Evolutionary conservation across 37 sponge, comb jelly and placozoan species (phyloP), one percentile per base, ranked within the genome.

Genomic region (Lycopodina hypogea): DNA sequence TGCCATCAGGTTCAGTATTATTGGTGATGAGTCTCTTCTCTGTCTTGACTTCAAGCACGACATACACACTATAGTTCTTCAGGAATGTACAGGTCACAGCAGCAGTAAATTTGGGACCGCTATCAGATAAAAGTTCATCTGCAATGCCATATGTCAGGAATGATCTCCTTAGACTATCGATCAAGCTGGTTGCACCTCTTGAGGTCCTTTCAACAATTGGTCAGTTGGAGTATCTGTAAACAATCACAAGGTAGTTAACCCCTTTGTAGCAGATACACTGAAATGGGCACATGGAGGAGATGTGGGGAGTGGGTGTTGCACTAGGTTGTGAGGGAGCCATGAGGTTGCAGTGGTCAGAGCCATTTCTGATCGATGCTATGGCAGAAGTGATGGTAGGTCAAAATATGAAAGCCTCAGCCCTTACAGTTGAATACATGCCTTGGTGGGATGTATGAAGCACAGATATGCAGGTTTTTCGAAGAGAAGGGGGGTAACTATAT

Each of bases 61-160:
- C 73, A 48, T 71, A 72, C 36, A 80, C n/a, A 19, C 74, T 56
- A 48, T 51, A 71, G 57, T 80, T 17, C 28, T 33, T 38, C 18
- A 81, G 63, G 51, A 70, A 81, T 60, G 33, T 29, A 6, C 42
- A 55, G 42, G 81, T 81, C 21, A 48, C 32, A n/a, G 30, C 42
- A 39, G 81, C 72, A 9, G 64, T 37, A 19, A 82, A 73, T 21
- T 82, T 75, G 1, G 83, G 74, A 22, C 75, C 67, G 28, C 83
- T 75, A 62, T 82, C 83, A 22, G 83, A 82, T 55, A 75, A 74
- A 22, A 82, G 68, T 48, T 82, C 83, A 52, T 82, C 75, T 26
- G 75, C 69, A 3, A 82, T 82, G 41, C 83, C 83, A 45, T 74
- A 82, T 21, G 75, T 82, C 24, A 68, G 55, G 19, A 82, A 74